Evolutionary conservation across 1,140 invertebrate genomes (phyloP), one percentile per base, ranked within the genome.

Genomic region (Acromyrmex heyeri): DNA sequence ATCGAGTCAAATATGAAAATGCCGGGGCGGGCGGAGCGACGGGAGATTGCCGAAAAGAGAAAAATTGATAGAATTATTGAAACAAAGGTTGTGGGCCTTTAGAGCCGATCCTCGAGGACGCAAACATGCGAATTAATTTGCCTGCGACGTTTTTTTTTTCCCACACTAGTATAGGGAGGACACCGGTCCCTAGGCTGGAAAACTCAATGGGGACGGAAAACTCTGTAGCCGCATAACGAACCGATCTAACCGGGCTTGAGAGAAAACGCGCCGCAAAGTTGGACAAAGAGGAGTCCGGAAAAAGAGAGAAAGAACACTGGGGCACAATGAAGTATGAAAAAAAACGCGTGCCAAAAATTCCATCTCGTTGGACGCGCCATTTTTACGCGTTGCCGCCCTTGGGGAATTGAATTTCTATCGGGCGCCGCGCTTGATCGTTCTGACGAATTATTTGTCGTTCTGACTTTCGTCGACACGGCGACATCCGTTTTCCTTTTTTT

Each of bases 21-120:
- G n/a, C 69, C 55, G 69, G 18, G 4, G 18, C 65, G 55, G 18
- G 21, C 55, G 67, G 61, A 34, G 48, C 61, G 48, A 48, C 62
- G 77, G 79, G 16, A 61, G 79, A 92, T 91, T 90, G 91, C 81
- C 89, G 91, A 92, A 92, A 92, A 91, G 91, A 83, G 90, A 90
- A 91, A 87, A 91, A 88, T 88, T 91, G 89, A 91, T 87, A 90
- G 89, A 89, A 89, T 90, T 92, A 89, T 88, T 89, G 81, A 70
- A 91, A 90, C 89, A 90, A 91, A 91, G 82, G 86, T 87, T 86
- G 21, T 10, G 18, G 67, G 67, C 57, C 79, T 83, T 83, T 50
- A 30, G 69, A 70, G 79, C n/a, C 69, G 79, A 83, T 83, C 57
- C 79, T 83, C 79, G 69, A 83, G 69, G 69, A 83, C 79, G 69